Conservation (phyloP, 2,888 invertebrate genomes). For the Scaptomyza caliginosa region DNA sequence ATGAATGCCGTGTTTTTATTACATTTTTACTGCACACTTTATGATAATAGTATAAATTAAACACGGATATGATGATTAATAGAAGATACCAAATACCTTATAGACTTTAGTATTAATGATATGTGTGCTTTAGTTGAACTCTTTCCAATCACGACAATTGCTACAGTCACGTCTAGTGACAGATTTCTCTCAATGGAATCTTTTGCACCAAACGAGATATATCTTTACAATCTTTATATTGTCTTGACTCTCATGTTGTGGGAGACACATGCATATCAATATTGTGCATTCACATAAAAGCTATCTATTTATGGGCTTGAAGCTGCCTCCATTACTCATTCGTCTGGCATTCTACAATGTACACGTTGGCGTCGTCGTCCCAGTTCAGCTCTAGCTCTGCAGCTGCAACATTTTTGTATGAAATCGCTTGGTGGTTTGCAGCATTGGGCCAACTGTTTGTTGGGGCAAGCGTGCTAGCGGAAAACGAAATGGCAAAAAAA, state of each 20-base stretch:
- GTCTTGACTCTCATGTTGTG: slow-evolving; percentile 17
- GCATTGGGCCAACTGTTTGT: slow-evolving; percentile 46
- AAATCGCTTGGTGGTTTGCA: slow-evolving; percentile 22
- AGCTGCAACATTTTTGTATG: slow-evolving; percentile 41
- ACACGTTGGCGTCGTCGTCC: slow-evolving; percentile 52
- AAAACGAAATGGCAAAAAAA: slow-evolving; percentile 50
- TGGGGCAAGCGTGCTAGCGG: slow-evolving; percentile 43
- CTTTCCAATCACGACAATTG: slow-evolving; percentile 3
- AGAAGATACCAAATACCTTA: not conserved
- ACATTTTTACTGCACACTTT: not conserved
- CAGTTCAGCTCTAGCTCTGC: slow-evolving; percentile 49
- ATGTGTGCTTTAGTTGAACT: not conserved
- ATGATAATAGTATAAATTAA: not conserved
- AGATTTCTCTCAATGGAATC: slow-evolving; percentile 26
- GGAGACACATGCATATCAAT: slow-evolving; percentile 36
- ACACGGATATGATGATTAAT: too few species aligned
- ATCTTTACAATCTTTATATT: slow-evolving; percentile 32
- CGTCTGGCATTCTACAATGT: slow-evolving; percentile 55
- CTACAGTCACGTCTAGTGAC: slow-evolving; percentile 15
- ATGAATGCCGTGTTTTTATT: not conserved
- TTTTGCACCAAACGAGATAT: not conserved
- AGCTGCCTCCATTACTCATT: slow-evolving; percentile 49
- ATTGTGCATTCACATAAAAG: slow-evolving; percentile 16
- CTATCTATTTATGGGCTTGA: slow-evolving; percentile 26
- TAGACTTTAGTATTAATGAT: not conserved